A percentile compares a stretch with the other conserved stretches of the same genome.
Conservation (phyloP, 2,888 invertebrate species). For the Eupithecia inturbata region DNA sequence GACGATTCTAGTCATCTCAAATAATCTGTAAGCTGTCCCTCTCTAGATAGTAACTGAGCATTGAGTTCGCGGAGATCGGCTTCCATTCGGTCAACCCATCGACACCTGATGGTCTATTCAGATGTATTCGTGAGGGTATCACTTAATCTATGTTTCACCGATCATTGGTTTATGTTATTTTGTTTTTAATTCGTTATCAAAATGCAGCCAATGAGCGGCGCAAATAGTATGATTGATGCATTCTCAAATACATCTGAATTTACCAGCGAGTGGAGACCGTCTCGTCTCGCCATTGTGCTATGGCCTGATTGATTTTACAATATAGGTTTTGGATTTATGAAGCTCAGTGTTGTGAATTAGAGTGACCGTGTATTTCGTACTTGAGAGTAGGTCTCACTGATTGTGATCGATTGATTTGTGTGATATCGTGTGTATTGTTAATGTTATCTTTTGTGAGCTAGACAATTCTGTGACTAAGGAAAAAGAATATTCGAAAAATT, state of each 20-base stretch:
- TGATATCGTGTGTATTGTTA: not conserved
- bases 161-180: not conserved
- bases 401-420: not conserved
- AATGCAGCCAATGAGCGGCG: not conserved
- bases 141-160: not conserved
- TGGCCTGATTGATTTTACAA: not conserved
- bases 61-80: not conserved
- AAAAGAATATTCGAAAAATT: not conserved
- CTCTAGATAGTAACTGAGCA: not conserved
- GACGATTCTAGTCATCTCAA: not conserved
- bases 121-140: not conserved
- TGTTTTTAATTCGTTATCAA: not conserved
- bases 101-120: not conserved
- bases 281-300: not conserved
- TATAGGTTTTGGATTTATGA: not conserved
- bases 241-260: too few species aligned
- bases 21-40: not conserved
- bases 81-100: not conserved
- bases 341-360: not conserved
- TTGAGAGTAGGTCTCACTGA: conserved; percentile 3
- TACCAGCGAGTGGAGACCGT: not conserved
- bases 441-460: not conserved
- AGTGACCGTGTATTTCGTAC: not conserved
- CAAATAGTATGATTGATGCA: not conserved
- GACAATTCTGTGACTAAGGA: not conserved